These are phyloP conservation scores for honey bee (Apis mellifera) DNA, from an alignment of 1,140 invertebrate genomes.

Conservation along the genomic window Amel_HAv3.1 CM009934.2:2630001-2630500, in stretches of 20 bases:
- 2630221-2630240: constrained; percentile 1
- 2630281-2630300: not conserved
- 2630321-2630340: not conserved
- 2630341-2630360: not conserved
- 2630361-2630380: no score
- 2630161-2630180: not conserved
- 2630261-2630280: not conserved
- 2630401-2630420: no score
- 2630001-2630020: no score
- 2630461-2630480: no score
- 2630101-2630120: not conserved
- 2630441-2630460: no score
- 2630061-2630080: not conserved
- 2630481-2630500: no score
- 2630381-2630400: no score
- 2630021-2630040: no score
- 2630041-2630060: no score
- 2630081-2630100: not conserved
- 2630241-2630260: not conserved
- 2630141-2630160: not conserved
- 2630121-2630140: not conserved
- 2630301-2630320: not conserved
- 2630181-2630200: not conserved
- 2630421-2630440: no score
- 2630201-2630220: constrained; percentile 12